Conservation (phyloP, 1,140 invertebrate species). For the Drosophila nannoptera region DNA sequence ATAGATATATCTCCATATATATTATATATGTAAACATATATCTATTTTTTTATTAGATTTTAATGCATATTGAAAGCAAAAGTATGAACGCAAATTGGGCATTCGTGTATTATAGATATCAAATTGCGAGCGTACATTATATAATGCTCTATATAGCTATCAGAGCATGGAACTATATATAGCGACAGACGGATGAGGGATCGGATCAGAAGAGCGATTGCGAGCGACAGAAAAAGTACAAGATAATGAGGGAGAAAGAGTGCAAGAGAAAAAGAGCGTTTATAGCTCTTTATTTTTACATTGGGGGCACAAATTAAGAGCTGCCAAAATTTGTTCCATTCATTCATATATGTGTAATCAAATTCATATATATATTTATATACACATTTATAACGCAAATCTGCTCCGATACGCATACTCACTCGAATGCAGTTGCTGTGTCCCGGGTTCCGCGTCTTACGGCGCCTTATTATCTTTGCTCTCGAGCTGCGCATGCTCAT, state of each 20-base stretch:
- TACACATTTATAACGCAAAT: no score
- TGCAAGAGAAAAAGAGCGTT: not conserved
- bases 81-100: slow-evolving; percentile 8
- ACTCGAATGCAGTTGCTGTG: not conserved
- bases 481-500: slow-evolving; percentile 1
- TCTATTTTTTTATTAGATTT: slow-evolving; percentile 42
- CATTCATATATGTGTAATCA: not conserved
- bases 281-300: not conserved
- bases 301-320: slow-evolving; percentile 14
- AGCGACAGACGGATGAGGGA: not conserved
- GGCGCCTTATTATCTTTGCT: slow-evolving; percentile 2
- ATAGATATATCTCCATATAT: slow-evolving; percentile 12
- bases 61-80: slow-evolving; percentile 13
- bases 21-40: slow-evolving; percentile 13
- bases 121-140: slow-evolving; percentile 31
- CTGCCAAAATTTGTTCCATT: slow-evolving; percentile 25
- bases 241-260: not conserved
- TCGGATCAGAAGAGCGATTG: not conserved
- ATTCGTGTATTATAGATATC: slow-evolving; percentile 46
- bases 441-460: not conserved
- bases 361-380: not conserved
- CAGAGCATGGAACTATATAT: not conserved
- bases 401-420: not conserved
- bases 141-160: slow-evolving; percentile 13
- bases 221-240: not conserved